A percentile compares a stretch with the other conserved stretches of the same genome.
phyloP scores from a whole-genome alignment of 2,888 invertebrate genomes.

The Erpobdella octoculata region DNA sequence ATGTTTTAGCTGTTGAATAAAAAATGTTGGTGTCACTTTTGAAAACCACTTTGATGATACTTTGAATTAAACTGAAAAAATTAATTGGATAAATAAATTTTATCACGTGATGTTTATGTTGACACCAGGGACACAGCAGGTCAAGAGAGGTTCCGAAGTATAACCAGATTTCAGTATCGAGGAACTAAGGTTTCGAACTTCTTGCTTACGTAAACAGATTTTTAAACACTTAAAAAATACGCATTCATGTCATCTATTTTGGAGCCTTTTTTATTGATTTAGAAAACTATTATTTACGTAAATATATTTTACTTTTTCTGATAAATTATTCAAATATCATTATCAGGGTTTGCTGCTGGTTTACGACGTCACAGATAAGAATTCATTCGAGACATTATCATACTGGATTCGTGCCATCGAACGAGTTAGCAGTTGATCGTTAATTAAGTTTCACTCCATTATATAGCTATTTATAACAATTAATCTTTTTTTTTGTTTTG shows the following conservation, averaged over 20 bases:
- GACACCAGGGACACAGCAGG: constrained; percentile 78
- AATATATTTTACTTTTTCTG: background rate
- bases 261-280: too few relatives aligned
- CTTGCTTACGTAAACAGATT: background rate
- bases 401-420: constrained; percentile 85
- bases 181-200: constrained; percentile 62
- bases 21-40: too few relatives aligned
- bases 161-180: constrained; percentile 79
- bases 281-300: background rate
- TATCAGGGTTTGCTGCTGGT: constrained; percentile 72
- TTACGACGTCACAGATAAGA: constrained; percentile 80
- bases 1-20: too few relatives aligned
- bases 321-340: background rate
- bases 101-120: too few relatives aligned
- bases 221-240: background rate
- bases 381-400: constrained; percentile 79
- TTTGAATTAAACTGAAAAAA: too few relatives aligned
- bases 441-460: too few relatives aligned
- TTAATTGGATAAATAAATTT: too few relatives aligned
- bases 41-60: too few relatives aligned
- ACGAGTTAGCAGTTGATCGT: constrained; percentile 69
- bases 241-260: background rate
- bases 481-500: too few relatives aligned
- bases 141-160: constrained; percentile 67
- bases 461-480: too few relatives aligned